phyloP scores from a whole-genome alignment of 2,797 vertebrate genomes.

The Paedocypris micromegethes region DNA sequence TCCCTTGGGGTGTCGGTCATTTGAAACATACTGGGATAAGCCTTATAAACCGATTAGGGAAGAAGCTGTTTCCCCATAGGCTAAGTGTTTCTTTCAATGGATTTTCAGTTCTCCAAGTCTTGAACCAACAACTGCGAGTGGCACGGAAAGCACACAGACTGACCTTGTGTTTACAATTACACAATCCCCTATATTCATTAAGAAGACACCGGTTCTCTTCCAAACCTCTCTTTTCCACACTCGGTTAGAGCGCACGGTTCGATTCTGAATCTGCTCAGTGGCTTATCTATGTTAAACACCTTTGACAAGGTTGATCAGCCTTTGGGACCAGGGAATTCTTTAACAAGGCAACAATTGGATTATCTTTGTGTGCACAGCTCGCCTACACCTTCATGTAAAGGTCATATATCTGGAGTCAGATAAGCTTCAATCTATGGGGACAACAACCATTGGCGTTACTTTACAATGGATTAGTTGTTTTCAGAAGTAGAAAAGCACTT shows the following conservation, averaged over 20 bases:
- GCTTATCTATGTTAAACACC: slow-evolving; percentile 76
- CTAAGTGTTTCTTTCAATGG: slow-evolving; percentile 11
- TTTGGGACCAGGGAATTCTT: slow-evolving; percentile 60
- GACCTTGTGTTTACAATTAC: slow-evolving; percentile 43
- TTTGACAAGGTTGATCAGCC: slow-evolving; percentile 61
- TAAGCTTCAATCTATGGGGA: slow-evolving; percentile 52
- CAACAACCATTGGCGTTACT: slow-evolving; percentile 29
- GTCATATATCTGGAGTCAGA: slow-evolving; percentile 63
- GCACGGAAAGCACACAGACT: slow-evolving; percentile 36
- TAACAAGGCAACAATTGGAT: slow-evolving; percentile 58
- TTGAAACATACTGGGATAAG: slow-evolving; percentile 30
- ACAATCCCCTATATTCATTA: slow-evolving; percentile 40
- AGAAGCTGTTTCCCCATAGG: slow-evolving; percentile 22
- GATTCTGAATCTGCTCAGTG: slow-evolving; percentile 47
- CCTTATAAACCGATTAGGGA: slow-evolving; percentile 34
- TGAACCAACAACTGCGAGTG: slow-evolving; percentile 5
- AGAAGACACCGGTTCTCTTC: slow-evolving; percentile 49
- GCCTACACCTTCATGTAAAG: slow-evolving; percentile 60
- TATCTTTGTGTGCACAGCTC: slow-evolving; percentile 53
- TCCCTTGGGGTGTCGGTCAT: slow-evolving; percentile 29
- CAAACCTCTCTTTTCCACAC: slow-evolving; percentile 26
- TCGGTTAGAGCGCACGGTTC: slow-evolving; percentile 21
- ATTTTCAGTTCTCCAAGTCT: slow-evolving; percentile 11
- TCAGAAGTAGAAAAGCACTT: slow-evolving; percentile 21
- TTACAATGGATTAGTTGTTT: slow-evolving; percentile 38